Percentiles rank a stretch among this genome's conserved stretches.
Evolutionary conservation across 2,113 vertebrate genomes (phyloP).

Genomic region (Turnix velox): DNA sequence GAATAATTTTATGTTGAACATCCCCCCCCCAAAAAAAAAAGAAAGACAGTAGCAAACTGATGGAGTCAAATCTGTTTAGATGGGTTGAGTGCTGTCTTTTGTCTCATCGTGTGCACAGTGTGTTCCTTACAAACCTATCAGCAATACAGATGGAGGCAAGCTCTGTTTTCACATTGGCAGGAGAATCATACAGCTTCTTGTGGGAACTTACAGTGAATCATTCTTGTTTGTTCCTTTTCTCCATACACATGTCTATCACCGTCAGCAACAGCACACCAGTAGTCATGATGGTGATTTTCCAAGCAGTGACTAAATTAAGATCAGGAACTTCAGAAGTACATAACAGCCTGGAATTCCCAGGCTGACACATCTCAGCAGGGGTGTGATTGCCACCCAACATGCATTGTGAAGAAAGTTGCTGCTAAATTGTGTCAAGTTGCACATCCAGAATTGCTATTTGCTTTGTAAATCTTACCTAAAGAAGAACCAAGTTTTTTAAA

Average conservation of each 20-base stretch:
- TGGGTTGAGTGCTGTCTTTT: not conserved
- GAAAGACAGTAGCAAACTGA: not conserved
- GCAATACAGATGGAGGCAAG: conserved; percentile 10
- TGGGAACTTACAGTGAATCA: conserved; percentile 24
- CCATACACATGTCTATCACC: not conserved
- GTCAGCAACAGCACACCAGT: not conserved
- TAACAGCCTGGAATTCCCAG: conserved; percentile 9
- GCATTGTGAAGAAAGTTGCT: not conserved
- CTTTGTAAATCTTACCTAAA: not conserved
- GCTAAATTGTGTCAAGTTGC: not conserved
- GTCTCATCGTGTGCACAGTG: not conserved
- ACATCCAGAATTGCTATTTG: not conserved
- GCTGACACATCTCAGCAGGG: not conserved
- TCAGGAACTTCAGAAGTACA: not conserved
- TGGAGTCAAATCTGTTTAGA: not conserved
- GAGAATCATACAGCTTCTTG: conserved; percentile 10
- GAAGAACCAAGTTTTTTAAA: not conserved
- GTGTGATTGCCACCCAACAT: not conserved
- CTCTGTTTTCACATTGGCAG: conserved; percentile 19
- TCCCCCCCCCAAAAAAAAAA: too few relatives aligned
- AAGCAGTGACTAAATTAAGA: conserved; percentile 3
- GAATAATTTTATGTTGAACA: not conserved
- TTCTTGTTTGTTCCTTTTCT: conserved; percentile 14
- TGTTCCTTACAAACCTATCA: conserved; percentile 2
- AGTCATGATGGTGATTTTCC: conserved; percentile 1